Base-by-base conservation (phyloP, 2,888 invertebrate species). In the Standfussiana lucernea region DNA sequence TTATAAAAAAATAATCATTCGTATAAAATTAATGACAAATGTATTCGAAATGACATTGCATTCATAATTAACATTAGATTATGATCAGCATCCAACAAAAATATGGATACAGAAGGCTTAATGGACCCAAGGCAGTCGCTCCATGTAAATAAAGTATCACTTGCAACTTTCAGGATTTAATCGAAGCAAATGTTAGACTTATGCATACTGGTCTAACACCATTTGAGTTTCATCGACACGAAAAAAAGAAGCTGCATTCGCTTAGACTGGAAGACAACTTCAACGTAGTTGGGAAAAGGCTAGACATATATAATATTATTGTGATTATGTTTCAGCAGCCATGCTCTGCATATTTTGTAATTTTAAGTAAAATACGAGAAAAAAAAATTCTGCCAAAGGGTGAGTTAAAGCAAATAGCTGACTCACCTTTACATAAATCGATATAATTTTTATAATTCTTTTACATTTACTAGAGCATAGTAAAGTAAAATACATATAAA, bases 11-110 rank as follows among this genome's bases (percentile, higher is more conserved):
- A 32, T 62, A 59, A 68, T 45, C 13, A 59, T 11, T 50, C 64
- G 11, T 47, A 72, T 24, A 50, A 65, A 74, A 71, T 47, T 45
- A 73, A 59, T 81, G 68, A 75, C 59, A 80, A 69, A 84, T 61
- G 65, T 71, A 64, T 80, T 76, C 18, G 72, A 45, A 72, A 67
- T 64, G 71, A 79, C 73, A 76, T 80, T 77, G 61, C 78, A 82
- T 77, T 77, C 24, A 65, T 82, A 73, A 77, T 85, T 74, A 81
- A 42, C 67, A 68, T 77, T 64, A 40, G 59, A 82, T 82, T 85
- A 85, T 59, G 35, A 82, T 71, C 37, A 42, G 5, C 5, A n/a
- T 45, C 13, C 13, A 32, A 53, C n/a, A 6, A n/a, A 45, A 62
- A 24, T 21, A 42, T 18, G 13, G 32, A 0, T n/a, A 15, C 59